Conservation (phyloP, 2,888 invertebrate species). For the Mesochorus sp. region DNA sequence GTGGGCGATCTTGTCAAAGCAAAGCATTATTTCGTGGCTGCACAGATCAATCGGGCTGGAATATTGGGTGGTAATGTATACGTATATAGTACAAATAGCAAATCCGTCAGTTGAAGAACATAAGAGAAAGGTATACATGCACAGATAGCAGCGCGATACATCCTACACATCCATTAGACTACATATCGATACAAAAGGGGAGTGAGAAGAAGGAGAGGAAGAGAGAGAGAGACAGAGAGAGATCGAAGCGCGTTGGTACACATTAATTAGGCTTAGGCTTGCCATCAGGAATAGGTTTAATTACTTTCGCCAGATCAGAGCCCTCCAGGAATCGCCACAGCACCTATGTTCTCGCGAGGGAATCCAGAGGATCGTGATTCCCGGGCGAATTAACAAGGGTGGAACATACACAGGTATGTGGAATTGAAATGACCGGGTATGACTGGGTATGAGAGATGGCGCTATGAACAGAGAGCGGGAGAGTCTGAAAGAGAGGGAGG, state of each 20-base stretch:
- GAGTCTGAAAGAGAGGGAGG: constrained; percentile 30
- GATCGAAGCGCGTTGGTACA: constrained; percentile 73
- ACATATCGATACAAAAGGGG: too few relatives aligned
- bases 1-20: too few relatives aligned
- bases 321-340: constrained; percentile 45
- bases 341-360: constrained; percentile 41
- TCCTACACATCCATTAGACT: too few relatives aligned
- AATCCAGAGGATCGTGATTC: constrained; percentile 7
- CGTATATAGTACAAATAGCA: too few relatives aligned
- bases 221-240: not conserved
- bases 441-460: constrained; percentile 4
- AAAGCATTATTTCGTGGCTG: constrained; percentile 67
- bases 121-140: not conserved
- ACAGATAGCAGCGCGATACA: too few relatives aligned
- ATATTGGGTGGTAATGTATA: constrained; percentile 3
- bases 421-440: constrained; percentile 17
- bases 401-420: constrained; percentile 47
- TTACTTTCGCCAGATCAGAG: constrained; percentile 80
- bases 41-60: constrained; percentile 51
- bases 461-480: constrained; percentile 6
- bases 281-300: constrained; percentile 77
- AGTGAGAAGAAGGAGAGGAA: too few relatives aligned
- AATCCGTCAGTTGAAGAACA: too few relatives aligned
- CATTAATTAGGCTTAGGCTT: constrained; percentile 80
- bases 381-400: constrained; percentile 24